Conservation (phyloP, 2,113 vertebrate genomes). For the Perccottus glenii region DNA sequence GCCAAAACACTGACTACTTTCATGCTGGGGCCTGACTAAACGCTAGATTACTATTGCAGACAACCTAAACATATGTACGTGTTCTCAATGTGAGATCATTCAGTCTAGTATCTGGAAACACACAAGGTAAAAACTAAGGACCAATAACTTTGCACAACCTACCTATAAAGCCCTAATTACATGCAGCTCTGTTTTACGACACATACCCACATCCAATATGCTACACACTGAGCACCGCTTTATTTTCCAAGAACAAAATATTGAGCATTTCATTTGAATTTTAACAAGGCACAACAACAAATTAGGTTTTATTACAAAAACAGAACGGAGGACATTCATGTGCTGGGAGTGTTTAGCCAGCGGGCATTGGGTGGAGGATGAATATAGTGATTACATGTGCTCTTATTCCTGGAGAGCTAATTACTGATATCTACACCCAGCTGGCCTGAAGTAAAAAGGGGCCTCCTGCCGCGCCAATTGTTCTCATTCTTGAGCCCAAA, state of each 20-base stretch:
- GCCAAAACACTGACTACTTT: background rate
- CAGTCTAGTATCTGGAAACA: background rate
- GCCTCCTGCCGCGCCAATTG: background rate
- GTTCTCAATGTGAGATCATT: background rate
- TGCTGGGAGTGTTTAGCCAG: constrained; percentile 54
- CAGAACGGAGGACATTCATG: constrained; percentile 41
- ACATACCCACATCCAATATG: constrained; percentile 28
- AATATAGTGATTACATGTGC: constrained; percentile 54
- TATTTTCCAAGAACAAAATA: constrained; percentile 63
- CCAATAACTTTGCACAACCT: constrained; percentile 6
- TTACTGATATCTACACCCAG: constrained; percentile 43
- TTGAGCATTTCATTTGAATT: constrained; percentile 65
- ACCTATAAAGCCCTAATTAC: constrained; percentile 57
- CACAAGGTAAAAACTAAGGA: background rate
- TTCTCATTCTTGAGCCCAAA: background rate
- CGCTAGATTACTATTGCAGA: background rate
- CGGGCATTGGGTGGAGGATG: constrained; percentile 36
- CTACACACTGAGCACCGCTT: constrained; percentile 35
- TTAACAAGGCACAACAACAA: constrained; percentile 70
- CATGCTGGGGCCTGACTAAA: background rate
- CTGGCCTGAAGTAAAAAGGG: background rate
- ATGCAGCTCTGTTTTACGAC: constrained; percentile 54
- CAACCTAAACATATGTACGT: background rate
- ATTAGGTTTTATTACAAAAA: constrained; percentile 67
- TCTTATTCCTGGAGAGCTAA: constrained; percentile 64